Conservation (phyloP, 2,797 vertebrate species). For the Cercopithecus hamlyni region DNA sequence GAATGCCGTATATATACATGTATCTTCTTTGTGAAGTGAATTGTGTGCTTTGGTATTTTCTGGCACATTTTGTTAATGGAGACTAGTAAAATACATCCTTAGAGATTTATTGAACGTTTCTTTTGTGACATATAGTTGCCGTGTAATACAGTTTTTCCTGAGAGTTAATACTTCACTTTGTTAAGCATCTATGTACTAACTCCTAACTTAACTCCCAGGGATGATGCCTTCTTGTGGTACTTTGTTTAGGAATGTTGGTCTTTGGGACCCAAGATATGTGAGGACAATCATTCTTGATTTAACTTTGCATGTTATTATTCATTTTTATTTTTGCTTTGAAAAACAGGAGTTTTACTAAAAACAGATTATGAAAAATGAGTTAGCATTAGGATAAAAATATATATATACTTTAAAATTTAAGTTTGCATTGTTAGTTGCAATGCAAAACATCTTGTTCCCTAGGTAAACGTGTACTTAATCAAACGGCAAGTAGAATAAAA, state of each 20-base stretch:
- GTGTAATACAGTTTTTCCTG: background rate
- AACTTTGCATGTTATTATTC: background rate
- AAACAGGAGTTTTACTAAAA: background rate
- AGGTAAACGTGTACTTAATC: conserved; percentile 2
- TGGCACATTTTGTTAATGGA: background rate
- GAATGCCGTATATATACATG: background rate
- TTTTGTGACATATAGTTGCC: background rate
- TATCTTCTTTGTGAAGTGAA: background rate
- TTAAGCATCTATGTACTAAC: background rate
- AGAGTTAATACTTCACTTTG: background rate
- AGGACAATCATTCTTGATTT: background rate
- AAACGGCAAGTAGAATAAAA: background rate
- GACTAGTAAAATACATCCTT: background rate
- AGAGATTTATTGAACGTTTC: background rate
- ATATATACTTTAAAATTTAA: conserved; percentile 6
- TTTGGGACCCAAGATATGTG: background rate
- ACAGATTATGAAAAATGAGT: background rate
- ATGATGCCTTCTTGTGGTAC: background rate
- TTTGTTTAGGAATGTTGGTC: background rate
- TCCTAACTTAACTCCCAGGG: background rate
- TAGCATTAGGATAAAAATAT: background rate
- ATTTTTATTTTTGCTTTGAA: conserved; percentile 28
- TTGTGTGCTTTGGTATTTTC: background rate
- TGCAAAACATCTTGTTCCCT: background rate
- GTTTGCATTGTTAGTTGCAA: background rate